These are phyloP conservation scores for Sebastes vulpes DNA, from an alignment of 2,797 vertebrate genomes.

Conservation along the genomic window DNA sequence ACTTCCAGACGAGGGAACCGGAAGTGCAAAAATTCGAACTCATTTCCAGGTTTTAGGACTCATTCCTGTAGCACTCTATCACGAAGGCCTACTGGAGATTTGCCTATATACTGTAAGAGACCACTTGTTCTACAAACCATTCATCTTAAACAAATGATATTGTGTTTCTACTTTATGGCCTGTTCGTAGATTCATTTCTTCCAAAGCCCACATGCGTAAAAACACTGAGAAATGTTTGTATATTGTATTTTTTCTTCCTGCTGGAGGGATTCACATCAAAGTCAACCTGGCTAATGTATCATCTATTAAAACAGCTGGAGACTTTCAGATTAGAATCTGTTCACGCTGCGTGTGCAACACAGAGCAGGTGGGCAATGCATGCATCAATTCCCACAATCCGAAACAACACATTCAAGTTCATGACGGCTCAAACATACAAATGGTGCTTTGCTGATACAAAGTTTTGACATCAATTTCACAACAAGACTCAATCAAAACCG, in stretches of 20 bases:
- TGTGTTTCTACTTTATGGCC: background rate
- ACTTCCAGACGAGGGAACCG: too few species aligned
- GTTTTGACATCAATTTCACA: background rate
- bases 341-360: background rate
- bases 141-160: background rate
- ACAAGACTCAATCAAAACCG: background rate
- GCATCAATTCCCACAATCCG: background rate
- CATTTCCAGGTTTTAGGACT: too few species aligned
- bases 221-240: background rate
- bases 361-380: background rate
- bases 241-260: background rate
- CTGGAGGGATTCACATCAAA: background rate
- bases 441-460: background rate
- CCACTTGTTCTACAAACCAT: background rate
- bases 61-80: too few species aligned
- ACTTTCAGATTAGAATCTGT: background rate
- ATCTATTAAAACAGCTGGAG: background rate
- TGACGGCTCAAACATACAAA: background rate
- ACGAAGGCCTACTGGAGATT: background rate
- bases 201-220: background rate
- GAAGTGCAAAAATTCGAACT: too few species aligned
- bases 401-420: background rate
- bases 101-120: background rate
- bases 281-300: background rate
- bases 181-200: background rate